Conservation (phyloP, 2,113 vertebrate species). For the Nothoprocta perdicaria region DNA sequence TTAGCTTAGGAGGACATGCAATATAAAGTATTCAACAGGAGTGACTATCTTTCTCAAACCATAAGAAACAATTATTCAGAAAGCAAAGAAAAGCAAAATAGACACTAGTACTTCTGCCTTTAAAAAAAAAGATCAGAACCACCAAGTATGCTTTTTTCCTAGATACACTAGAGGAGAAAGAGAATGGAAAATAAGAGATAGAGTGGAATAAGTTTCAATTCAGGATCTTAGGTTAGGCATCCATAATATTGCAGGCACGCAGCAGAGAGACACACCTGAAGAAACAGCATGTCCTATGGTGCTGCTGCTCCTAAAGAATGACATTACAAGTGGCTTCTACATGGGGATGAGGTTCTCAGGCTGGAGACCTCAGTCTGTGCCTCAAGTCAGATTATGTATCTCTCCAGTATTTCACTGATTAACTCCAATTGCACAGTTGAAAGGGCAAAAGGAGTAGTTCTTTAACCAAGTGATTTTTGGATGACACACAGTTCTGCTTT, state of each 20-base stretch:
- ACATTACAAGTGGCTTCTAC: neutral
- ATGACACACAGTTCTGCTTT: neutral
- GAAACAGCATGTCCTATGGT: neutral
- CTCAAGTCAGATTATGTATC: neutral
- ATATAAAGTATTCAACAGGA: neutral
- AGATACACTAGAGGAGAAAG: neutral
- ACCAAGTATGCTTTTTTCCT: neutral
- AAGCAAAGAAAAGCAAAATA: neutral
- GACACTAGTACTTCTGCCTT: neutral
- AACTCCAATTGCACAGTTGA: neutral
- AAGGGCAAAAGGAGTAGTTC: neutral
- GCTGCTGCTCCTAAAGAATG: rapidly evolving
- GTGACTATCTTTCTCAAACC: neutral
- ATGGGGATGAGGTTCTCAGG: neutral
- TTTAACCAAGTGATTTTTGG: neutral
- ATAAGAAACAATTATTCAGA: neutral
- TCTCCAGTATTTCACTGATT: neutral
- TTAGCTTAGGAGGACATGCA: neutral
- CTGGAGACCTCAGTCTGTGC: neutral
- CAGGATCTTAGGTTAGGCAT: neutral
- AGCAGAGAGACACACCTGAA: neutral
- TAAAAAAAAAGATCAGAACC: neutral
- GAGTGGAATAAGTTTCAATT: neutral
- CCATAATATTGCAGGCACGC: neutral
- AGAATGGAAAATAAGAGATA: neutral